These are phyloP conservation scores for Prionailurus bengalensis DNA, from an alignment of 2,113 vertebrate genomes.

Conservation along the genomic window DNA sequence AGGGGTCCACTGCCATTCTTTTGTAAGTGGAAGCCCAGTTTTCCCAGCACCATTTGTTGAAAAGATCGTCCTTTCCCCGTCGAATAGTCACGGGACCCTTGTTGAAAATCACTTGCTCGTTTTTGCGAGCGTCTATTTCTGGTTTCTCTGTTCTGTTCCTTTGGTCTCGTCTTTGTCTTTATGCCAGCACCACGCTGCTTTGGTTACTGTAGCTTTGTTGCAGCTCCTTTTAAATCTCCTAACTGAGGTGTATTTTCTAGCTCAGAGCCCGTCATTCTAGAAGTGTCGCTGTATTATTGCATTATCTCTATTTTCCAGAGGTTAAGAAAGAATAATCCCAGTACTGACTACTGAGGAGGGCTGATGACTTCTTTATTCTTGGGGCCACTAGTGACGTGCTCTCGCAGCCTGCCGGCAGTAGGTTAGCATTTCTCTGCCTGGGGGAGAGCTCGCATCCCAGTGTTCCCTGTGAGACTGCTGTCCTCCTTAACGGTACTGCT, in stretches of 20 bases:
- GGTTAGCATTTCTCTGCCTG: background rate
- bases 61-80: background rate
- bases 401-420: rapidly evolving
- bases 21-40: too few species aligned
- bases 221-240: background rate
- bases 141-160: too few species aligned
- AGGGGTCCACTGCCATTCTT: background rate
- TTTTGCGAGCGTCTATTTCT: rapidly evolving
- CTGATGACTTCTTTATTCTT: background rate
- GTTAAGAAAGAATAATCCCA: background rate
- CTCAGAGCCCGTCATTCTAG: background rate
- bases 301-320: background rate
- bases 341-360: background rate
- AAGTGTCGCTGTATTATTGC: background rate
- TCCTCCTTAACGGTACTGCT: background rate
- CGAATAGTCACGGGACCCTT: background rate
- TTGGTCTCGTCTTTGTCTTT: background rate
- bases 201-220: background rate
- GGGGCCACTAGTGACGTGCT: background rate
- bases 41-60: background rate
- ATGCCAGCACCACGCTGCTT: background rate
- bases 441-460: background rate
- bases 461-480: background rate
- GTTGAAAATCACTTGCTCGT: background rate
- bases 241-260: background rate